Conservation (phyloP, 2,113 vertebrate species). For the Alligator sinensis region DNA sequence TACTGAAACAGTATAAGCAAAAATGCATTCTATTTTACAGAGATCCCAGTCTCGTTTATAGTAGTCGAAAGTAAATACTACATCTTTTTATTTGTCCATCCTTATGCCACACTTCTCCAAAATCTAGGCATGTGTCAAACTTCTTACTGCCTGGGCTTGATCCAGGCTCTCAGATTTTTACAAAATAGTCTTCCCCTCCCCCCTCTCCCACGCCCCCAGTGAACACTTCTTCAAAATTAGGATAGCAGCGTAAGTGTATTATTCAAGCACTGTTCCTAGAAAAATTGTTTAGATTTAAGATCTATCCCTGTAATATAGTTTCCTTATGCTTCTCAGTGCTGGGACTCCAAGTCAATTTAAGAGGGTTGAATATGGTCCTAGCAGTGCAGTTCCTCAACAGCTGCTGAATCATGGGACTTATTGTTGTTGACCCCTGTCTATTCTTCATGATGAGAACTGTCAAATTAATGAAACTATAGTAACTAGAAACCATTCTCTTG, state of each 20-base stretch:
- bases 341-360: not conserved
- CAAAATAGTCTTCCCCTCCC: not conserved
- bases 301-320: not conserved
- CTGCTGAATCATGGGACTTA: not conserved
- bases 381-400: not conserved
- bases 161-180: not conserved
- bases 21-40: not conserved
- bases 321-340: not conserved
- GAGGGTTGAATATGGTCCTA: not conserved
- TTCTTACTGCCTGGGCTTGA: not conserved
- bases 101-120: not conserved
- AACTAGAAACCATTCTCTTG: not conserved
- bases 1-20: not conserved
- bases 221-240: not conserved
- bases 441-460: not conserved
- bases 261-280: not conserved
- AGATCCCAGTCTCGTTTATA: not conserved
- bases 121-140: not conserved
- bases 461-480: not conserved
- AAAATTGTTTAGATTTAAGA: accelerated
- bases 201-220: not conserved
- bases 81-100: not conserved
- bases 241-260: not conserved
- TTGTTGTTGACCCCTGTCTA: not conserved
- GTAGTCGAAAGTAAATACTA: not conserved